phyloP scores from a whole-genome alignment of 1,140 invertebrate genomes.

The Uloborus diversus region DNA sequence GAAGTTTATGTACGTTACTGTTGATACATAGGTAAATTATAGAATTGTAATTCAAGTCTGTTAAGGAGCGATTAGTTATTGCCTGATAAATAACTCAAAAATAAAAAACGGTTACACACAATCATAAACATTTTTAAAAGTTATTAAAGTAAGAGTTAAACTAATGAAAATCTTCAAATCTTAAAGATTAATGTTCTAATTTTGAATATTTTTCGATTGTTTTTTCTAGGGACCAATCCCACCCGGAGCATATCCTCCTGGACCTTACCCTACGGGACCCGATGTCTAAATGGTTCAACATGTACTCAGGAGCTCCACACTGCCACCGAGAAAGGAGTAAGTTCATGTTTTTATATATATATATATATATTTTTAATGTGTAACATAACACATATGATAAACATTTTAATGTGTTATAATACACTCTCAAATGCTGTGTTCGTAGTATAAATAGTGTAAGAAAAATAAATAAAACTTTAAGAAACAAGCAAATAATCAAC shows the following conservation, averaged over 20 bases:
- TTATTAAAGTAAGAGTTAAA: no score
- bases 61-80: no score
- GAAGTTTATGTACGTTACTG: no score
- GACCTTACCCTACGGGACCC: slow-evolving; percentile 23
- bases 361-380: not conserved
- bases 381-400: not conserved
- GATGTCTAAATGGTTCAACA: not conserved
- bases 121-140: no score
- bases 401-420: not conserved
- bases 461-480: not conserved
- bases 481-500: not conserved
- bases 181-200: no score
- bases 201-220: no score
- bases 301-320: slow-evolving; percentile 27
- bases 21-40: no score
- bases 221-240: slow-evolving; percentile 20
- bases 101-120: no score
- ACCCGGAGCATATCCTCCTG: slow-evolving; percentile 35
- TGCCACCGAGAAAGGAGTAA: not conserved
- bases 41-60: no score
- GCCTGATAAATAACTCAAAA: no score
- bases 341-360: not conserved
- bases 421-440: not conserved
- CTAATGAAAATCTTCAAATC: no score
- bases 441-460: not conserved